Percentiles rank a stretch among this genome's conserved stretches.
Conservation (phyloP, 92 coral and sea anemone genomes). For the Micromussa lordhowensis region DNA sequence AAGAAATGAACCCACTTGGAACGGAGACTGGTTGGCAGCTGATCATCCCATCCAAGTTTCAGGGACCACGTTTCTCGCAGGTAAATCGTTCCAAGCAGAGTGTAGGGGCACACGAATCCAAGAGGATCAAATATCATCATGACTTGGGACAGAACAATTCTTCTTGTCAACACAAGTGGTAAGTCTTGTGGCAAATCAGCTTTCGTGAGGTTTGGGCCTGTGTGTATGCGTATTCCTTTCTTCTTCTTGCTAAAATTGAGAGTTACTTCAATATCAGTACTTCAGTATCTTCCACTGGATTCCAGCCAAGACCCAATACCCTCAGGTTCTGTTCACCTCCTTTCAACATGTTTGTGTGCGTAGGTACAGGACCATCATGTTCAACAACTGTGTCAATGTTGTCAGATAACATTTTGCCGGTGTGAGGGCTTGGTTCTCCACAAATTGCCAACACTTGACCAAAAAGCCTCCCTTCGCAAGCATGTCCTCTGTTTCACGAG, state of each 20-base stretch:
- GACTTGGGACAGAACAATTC: conserved; percentile 72
- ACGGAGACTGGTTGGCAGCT: conserved; percentile 47
- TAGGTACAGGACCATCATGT: conserved; percentile 29
- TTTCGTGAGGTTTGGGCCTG: conserved; percentile 49
- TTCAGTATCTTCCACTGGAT: conserved; percentile 54
- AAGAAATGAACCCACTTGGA: conserved; percentile 64
- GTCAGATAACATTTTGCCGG: conserved; percentile 33
- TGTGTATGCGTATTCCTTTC: conserved; percentile 43
- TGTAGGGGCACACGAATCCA: conserved; percentile 71
- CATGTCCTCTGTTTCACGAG: conserved; percentile 55
- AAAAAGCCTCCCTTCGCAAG: conserved; percentile 66
- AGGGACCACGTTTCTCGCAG: conserved; percentile 72
- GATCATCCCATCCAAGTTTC: conserved; percentile 71
- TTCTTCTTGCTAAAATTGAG: conserved; percentile 71
- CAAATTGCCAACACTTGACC: conserved; percentile 69
- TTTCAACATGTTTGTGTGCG: conserved; percentile 57
- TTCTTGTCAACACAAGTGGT: conserved; percentile 61
- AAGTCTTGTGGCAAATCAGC: conserved; percentile 42
- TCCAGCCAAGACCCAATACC: conserved; percentile 73
- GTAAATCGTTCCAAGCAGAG: conserved; percentile 62
- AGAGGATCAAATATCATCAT: conserved; percentile 77
- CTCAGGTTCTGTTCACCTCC: conserved; percentile 52
- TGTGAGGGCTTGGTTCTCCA: conserved; percentile 64
- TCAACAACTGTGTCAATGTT: conserved; percentile 5
- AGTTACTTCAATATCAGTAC: conserved; percentile 55